A percentile compares a stretch with the other conserved stretches of the same genome.
Evolutionary conservation across 2,888 invertebrate genomes (phyloP).

Genomic region (Homarus gammarus): DNA sequence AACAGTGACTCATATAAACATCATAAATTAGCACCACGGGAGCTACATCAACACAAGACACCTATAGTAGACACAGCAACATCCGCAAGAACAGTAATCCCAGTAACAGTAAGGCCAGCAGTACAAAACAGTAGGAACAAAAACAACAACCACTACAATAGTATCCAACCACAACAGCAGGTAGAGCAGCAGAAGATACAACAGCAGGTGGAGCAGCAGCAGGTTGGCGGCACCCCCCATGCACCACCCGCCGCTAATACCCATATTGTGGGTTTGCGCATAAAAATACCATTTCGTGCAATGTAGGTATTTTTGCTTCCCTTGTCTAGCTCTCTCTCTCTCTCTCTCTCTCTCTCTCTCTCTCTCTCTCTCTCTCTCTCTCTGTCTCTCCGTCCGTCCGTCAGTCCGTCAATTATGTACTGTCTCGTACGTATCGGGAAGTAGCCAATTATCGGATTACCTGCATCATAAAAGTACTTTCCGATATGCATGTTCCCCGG

Average conservation of each 20-base stretch:
- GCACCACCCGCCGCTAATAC: conserved; percentile 20
- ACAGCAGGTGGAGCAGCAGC: conserved; percentile 7
- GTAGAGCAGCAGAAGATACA: not conserved
- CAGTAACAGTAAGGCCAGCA: not conserved
- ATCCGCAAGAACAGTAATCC: no score
- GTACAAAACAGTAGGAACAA: not conserved
- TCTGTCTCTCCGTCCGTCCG: no score
- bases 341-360: no score
- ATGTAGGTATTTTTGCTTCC: not conserved
- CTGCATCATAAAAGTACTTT: not conserved
- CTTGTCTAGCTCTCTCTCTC: not conserved
- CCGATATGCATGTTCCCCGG: conserved; percentile 25
- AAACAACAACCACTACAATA: conserved; percentile 19
- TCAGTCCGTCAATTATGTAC: conserved; percentile 19
- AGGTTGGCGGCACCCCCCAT: not conserved
- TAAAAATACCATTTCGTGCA: conserved; percentile 39
- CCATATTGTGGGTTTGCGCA: conserved; percentile 25
- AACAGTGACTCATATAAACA: not conserved
- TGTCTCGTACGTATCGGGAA: conserved; percentile 19
- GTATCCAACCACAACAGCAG: not conserved
- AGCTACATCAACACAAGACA: no score
- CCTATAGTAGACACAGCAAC: no score
- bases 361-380: no score
- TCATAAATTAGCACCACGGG: no score
- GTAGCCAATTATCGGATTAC: conserved; percentile 15